Evolutionary conservation across 2,113 vertebrate genomes (phyloP).

Genomic region (Neolamprologus sp.): DNA sequence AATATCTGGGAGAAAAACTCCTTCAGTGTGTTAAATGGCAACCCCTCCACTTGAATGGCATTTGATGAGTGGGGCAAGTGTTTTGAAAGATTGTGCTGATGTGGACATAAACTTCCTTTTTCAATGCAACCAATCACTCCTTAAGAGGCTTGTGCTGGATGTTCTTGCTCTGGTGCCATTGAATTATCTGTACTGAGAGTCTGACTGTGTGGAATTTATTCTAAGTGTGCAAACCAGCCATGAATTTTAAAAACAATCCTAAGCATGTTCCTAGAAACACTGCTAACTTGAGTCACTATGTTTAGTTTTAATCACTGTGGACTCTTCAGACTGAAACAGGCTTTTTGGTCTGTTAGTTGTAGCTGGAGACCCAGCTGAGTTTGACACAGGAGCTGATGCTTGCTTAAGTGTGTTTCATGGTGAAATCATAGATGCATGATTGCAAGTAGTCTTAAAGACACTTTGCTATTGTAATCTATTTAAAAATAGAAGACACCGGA

Average conservation of each 20-base stretch:
- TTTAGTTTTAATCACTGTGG: rapidly evolving
- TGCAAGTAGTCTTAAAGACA: rapidly evolving
- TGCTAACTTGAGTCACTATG: background rate
- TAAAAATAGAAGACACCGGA: rapidly evolving
- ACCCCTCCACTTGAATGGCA: background rate
- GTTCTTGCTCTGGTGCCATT: too few species aligned
- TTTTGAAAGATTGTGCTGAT: background rate
- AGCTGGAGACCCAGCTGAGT: background rate
- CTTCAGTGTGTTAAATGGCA: background rate
- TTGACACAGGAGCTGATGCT: background rate
- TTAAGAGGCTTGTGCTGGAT: background rate
- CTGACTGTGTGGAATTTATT: background rate
- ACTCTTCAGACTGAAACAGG: background rate
- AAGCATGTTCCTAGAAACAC: background rate
- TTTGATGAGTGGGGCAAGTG: background rate
- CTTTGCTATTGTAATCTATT: background rate
- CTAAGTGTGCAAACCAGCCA: background rate
- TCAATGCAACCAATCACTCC: background rate
- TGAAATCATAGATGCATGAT: background rate
- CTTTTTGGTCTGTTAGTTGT: background rate
- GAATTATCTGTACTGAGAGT: background rate
- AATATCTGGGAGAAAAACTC: background rate
- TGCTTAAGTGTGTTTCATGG: background rate
- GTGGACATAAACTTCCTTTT: background rate
- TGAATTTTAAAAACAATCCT: background rate